These are phyloP conservation scores for Dasypogon diadema DNA, from an alignment of 2,888 invertebrate genomes.

Conservation along the genomic window DNA sequence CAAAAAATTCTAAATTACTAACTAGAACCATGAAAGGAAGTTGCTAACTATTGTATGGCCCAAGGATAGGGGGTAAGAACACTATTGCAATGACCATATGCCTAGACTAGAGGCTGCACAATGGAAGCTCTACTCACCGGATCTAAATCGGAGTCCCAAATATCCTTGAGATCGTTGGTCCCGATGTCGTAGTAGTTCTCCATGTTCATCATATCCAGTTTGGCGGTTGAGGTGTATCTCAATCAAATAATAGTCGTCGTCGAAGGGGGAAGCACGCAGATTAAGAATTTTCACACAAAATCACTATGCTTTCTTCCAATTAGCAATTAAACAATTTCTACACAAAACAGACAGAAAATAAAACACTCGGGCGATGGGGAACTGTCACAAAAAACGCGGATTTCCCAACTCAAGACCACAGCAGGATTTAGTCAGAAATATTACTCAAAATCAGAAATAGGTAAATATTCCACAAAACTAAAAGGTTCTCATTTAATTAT, in stretches of 20 bases:
- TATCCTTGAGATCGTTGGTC: slow-evolving; percentile 80
- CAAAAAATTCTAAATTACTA: no score
- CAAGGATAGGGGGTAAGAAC: no score
- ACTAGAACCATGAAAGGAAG: no score
- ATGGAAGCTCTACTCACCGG: no score
- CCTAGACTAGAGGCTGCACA: no score
- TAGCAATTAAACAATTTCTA: slow-evolving; percentile 10
- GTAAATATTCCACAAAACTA: neutral
- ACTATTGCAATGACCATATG: no score
- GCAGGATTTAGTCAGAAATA: no score
- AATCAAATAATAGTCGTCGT: neutral
- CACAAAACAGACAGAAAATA: slow-evolving; percentile 3
- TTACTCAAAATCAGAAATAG: neutral
- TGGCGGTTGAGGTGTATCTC: slow-evolving; percentile 38
- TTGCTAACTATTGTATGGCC: no score
- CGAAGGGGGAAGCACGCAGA: neutral
- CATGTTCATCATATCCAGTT: slow-evolving; percentile 69
- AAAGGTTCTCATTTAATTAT: neutral
- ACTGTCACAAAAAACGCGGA: no score
- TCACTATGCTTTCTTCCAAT: slow-evolving; percentile 3
- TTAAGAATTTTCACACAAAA: slow-evolving; percentile 5
- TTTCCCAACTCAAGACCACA: no score
- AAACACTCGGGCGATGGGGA: no score
- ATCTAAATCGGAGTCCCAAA: slow-evolving; percentile 86
- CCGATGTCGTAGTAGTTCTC: slow-evolving; percentile 82